Evolutionary conservation across 2,888 invertebrate species (phyloP).

Genomic region (Diaphora mendica): DNA sequence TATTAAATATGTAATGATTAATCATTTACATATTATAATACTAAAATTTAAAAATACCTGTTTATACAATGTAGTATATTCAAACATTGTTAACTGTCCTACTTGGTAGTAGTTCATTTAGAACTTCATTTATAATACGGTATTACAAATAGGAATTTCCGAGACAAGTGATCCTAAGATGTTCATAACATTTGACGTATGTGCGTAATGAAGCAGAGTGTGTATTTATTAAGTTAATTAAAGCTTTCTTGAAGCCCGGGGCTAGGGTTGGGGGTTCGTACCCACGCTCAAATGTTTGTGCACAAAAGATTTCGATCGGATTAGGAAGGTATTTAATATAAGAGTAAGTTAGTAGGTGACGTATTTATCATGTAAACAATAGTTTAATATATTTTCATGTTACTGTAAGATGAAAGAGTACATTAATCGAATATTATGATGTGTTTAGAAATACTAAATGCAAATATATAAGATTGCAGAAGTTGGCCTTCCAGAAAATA

Average conservation of each 20-base stretch:
- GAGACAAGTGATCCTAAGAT: conserved; percentile 53
- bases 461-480: too few relatives aligned
- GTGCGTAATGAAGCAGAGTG: conserved; percentile 83
- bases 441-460: too few relatives aligned
- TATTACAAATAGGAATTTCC: conserved; percentile 26
- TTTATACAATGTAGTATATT: background rate
- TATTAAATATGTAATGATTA: too few relatives aligned
- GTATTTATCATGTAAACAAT: conserved; percentile 4
- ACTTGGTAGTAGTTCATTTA: too few relatives aligned
- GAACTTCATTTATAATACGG: background rate
- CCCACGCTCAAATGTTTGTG: conserved; percentile 35
- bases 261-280: conserved; percentile 39
- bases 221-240: conserved; percentile 86
- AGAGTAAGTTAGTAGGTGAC: conserved; percentile 15
- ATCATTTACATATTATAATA: too few relatives aligned
- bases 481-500: too few relatives aligned
- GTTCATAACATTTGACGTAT: conserved; percentile 84
- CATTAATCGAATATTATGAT: background rate
- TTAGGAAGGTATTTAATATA: conserved; percentile 31
- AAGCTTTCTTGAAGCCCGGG: conserved; percentile 75
- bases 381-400: background rate
- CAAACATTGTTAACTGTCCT: background rate
- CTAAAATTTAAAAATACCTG: too few relatives aligned
- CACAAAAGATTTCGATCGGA: conserved; percentile 46
- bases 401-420: background rate